Base-by-base conservation (phyloP, 1,140 invertebrate genomes). In the Coenobita brevimanus region DNA sequence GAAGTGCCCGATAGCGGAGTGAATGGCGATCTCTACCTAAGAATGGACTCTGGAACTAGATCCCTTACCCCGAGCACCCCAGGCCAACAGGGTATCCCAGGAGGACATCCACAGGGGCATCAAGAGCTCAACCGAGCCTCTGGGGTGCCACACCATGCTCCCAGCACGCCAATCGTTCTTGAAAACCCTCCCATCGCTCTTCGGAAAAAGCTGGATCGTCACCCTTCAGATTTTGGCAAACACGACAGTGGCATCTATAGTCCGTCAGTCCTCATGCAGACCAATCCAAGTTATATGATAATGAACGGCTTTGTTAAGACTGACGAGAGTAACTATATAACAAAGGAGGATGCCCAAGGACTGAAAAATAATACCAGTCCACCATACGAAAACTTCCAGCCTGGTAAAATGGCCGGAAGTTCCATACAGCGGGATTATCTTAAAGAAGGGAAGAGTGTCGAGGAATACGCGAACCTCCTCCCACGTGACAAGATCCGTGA, bases 201-300 rank as follows among this genome's bases (percentile, higher is more conserved):
- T 21, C 64, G 81, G 1, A 64, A 50, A 8, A 83, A 83, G 43
- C 17, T 83, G 0, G 46, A 57, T 10, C 81, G 81, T 4, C 43
- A 21, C 30, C 24, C 46, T n/a, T 83, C 81, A 57, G 64, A 83
- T 21, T 54, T 73, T 43, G 78, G 69, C 13, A 87, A 87, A 62
- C 85, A 87, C 33, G 85, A 87, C 85, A 87, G 85, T 41, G 85
- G 85, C 13, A 41, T 87, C 3, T 87, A 87, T 76, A 80, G 76
- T 33, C 85, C 85, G 15, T 71, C 85, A n/a, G 76, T 50, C 15
- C 50, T 33, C 17, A 43, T 80, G 36, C 85, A 87, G 41, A 81
- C 75, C 41, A 87, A 87, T 33, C 85, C 85, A 17, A 78, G 33
- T 2, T 87, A 87, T 76, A 80, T 87, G 76, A 67, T 50, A 8